Conservation (phyloP, 2,113 vertebrate genomes). For the Drymodes brunneopygia region DNA sequence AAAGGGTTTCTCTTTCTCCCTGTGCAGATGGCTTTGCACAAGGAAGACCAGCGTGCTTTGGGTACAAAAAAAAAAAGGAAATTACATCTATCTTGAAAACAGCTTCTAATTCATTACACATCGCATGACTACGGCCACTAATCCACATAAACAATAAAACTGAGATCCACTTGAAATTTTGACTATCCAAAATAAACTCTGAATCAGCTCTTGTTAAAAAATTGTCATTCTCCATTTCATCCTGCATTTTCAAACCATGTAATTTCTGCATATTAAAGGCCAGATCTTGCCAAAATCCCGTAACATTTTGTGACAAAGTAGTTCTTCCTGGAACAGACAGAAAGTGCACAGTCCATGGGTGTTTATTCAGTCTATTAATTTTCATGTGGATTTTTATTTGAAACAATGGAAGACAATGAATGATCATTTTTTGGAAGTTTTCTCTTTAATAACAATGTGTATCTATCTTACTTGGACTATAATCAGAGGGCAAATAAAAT, state of each 20-base stretch:
- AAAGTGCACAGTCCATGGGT: neutral
- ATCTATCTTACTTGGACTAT: neutral
- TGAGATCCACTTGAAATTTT: neutral
- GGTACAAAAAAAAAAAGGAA: conserved; percentile 7
- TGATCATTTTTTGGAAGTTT: fast-evolving
- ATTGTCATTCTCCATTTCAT: neutral
- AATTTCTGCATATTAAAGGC: neutral
- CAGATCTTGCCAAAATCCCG: neutral
- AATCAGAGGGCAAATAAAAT: neutral
- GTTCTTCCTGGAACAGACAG: neutral
- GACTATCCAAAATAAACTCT: neutral
- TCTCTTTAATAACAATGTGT: neutral
- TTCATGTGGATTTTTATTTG: neutral
- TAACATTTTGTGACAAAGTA: neutral
- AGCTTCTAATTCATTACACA: neutral
- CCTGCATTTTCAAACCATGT: neutral
- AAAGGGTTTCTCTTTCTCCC: conserved; percentile 14
- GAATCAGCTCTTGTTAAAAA: neutral
- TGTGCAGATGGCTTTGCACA: neutral
- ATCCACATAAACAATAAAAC: neutral
- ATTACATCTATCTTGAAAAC: neutral
- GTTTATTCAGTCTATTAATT: neutral
- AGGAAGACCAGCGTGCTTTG: neutral
- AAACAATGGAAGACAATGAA: neutral
- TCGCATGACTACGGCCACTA: neutral